These are phyloP conservation scores for Orthonychiurus folsomi DNA, from an alignment of 2,888 invertebrate species.

Conservation along the genomic window DNA sequence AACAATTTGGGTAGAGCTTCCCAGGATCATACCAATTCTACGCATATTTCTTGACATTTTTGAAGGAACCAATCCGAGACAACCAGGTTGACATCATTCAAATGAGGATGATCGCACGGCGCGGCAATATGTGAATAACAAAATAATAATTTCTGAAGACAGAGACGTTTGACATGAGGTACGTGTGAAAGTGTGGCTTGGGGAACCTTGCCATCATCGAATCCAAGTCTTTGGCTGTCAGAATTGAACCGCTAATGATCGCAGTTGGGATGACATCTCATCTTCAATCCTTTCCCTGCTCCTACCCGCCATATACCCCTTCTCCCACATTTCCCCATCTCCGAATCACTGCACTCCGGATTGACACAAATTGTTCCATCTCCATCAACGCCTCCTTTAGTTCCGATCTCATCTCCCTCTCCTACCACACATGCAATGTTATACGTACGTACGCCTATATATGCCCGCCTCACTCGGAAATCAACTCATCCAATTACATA, in stretches of 20 bases:
- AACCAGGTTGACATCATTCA: too few species aligned
- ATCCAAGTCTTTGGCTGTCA: slow-evolving; percentile 17
- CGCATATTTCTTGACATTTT: too few species aligned
- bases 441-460: not conserved
- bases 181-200: slow-evolving; percentile 37
- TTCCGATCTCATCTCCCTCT: not conserved
- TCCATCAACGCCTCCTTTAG: too few species aligned
- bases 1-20: too few species aligned
- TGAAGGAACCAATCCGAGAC: too few species aligned
- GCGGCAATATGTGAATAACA: too few species aligned
- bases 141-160: too few species aligned
- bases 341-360: too few species aligned
- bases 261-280: slow-evolving; percentile 30
- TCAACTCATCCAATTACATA: slow-evolving; percentile 30
- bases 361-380: slow-evolving; percentile 7
- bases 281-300: too few species aligned
- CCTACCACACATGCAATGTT: not conserved
- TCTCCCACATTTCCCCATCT: not conserved
- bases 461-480: not conserved
- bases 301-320: not conserved
- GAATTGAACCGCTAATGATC: slow-evolving; percentile 38
- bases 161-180: slow-evolving; percentile 37
- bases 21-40: too few species aligned
- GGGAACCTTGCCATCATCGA: slow-evolving; percentile 10
- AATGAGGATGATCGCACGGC: too few species aligned